These are phyloP conservation scores for Salvelinus sp. DNA, from an alignment of 2,113 vertebrate genomes.

Conservation along the genomic window DNA sequence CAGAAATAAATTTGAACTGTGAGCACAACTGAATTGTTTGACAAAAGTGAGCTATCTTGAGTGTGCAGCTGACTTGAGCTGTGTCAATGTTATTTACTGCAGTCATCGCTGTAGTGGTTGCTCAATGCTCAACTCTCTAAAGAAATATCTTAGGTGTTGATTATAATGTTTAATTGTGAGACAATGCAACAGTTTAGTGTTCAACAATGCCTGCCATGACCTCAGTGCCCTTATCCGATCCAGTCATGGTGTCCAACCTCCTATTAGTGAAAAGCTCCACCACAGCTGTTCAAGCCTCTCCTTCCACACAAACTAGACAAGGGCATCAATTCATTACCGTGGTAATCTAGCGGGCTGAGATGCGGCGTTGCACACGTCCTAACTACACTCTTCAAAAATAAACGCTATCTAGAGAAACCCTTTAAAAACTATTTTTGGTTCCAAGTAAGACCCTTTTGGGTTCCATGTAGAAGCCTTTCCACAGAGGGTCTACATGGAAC, in stretches of 20 bases:
- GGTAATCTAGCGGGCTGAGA: conserved; percentile 20
- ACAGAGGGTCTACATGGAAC: too few species aligned
- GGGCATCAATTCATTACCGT: conserved; percentile 11
- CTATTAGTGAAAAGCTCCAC: conserved; percentile 1
- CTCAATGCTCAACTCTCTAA: background rate
- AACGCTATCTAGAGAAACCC: too few species aligned
- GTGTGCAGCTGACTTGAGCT: background rate
- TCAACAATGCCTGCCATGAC: background rate
- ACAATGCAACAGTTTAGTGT: background rate
- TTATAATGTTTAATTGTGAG: background rate
- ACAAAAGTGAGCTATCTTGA: background rate
- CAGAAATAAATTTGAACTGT: background rate
- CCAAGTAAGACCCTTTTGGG: too few species aligned
- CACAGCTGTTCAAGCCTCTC: conserved; percentile 10
- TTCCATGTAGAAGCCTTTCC: too few species aligned
- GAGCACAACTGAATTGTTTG: too few species aligned
- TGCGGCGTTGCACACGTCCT: conserved; percentile 4
- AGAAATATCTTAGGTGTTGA: background rate
- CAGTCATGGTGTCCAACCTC: background rate
- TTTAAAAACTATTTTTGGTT: too few species aligned
- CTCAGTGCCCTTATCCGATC: background rate
- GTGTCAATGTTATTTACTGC: background rate
- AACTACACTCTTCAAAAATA: background rate
- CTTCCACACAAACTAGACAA: conserved; percentile 17
- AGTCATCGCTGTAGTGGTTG: background rate